Evolutionary conservation across 1,140 invertebrate genomes (phyloP), one percentile per base, ranked within the genome.

Genomic region (Calliphora vicina): DNA sequence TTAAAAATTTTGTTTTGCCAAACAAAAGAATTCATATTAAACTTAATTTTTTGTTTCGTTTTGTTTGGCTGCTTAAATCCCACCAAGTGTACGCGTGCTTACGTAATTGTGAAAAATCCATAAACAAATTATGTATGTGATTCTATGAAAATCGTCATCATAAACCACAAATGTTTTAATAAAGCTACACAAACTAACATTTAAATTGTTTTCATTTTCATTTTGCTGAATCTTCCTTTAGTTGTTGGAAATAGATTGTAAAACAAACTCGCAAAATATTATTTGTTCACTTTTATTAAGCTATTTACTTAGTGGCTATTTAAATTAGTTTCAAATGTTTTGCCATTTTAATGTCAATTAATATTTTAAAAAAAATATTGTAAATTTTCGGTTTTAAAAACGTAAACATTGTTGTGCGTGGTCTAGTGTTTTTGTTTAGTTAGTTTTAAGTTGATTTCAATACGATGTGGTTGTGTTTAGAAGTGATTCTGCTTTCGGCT

Each of bases 81-180:
- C 13, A 17, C 50, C 12, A 67, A 6, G 43, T 45, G 57, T 35
- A 83, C 74, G 76, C 82, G 82, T 84, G 84, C 85, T 87, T 86
- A 86, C 86, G 86, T 87, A 87, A 86, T 84, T 85, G 78, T 85
- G 71, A 78, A 83, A 81, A 83, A 61, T 67, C 83, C 81, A 45
- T 85, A 82, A 85, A 76, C 45, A 26, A 67, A 67, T 67, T 67
- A 67, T 67, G n/a, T 25, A 6, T 25, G 10, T 35, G 6, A 4
- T n/a, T 50, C 12, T 17, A 50, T 23, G 25, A 67, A 67, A 25
- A 23, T 67, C 45, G 17, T 50, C 45, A 50, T 67, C 61, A 67
- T n/a, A n/a, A n/a, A n/a, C n/a, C n/a, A n/a, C n/a, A n/a, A n/a
- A n/a, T n/a, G n/a, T n/a, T n/a, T n/a, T n/a, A n/a, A n/a, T n/a